Evolutionary conservation across 2,113 vertebrate species (phyloP), one percentile per base, ranked within the genome.

Genomic region (Apodemus speciosus): DNA sequence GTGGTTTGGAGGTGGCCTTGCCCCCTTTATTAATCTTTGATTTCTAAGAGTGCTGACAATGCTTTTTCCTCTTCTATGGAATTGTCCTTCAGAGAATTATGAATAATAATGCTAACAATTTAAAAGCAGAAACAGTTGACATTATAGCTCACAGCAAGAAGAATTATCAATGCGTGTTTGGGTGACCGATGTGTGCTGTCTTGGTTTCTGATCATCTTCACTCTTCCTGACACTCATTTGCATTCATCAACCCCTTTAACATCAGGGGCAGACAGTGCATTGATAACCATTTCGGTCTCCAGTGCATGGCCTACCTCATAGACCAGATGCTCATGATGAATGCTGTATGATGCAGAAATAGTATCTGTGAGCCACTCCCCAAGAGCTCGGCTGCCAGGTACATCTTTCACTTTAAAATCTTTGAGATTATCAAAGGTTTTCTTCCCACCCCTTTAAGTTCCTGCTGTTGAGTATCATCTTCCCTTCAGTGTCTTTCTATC

Each of bases 131-230:
- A 77, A 76, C 62, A 76, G 16, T 85, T 79, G 51, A 93, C 72
- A 27, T 27, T 10, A 53, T 91, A 14, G 49, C 69, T 86, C 56
- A 9, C 23, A 62, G 56, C 38, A 2, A 40, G 79, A 81, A 60
- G 53, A 83, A 30, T 16, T 43, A 83, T 13, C 73, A 53, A 14
- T 62, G 68, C 2, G 9, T 91, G 9, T 89, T 49, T 71, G 46
- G 56, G 27, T 49, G 32, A 75, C 58, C n/a, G n/a, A 25, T 83
- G 85, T 68, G 71, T n/a, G 38, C 56, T 75, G 20, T 71, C 81
- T 62, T 90, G 79, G 69, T 88, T 92, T 21, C 53, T 49, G 72
- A 66, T 95, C 38, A 49, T 69, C 27, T 64, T 89, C 35, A 84
- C 25, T 64, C 10, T 92, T 95, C 13, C 43, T 8, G 15, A 64